Evolutionary conservation across 2,888 invertebrate genomes (phyloP), one percentile per base, ranked within the genome.

Genomic region (Noctua janthina): DNA sequence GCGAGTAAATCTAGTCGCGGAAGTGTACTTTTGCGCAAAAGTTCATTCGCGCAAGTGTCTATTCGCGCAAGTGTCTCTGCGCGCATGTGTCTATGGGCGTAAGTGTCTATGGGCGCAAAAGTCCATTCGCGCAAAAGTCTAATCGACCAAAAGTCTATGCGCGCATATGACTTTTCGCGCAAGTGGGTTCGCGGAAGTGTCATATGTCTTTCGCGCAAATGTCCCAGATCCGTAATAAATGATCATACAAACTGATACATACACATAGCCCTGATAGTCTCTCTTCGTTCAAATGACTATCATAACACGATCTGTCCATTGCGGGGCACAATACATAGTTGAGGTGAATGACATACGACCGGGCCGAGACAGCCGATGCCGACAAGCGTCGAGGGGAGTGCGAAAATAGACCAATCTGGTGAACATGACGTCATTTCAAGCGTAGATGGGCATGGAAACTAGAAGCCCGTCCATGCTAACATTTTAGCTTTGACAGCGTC

Each of bases 311-410:
- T 87, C 80, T 88, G 75, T 81, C 77, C 68, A 79, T 85, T 83
- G 83, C 84, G 78, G 69, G 87, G 89, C 83, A 92, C 90, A 92
- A 90, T 91, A 88, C 83, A 90, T 87, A 89, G 89, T 89, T 81
- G 88, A 91, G 93, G 92, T 93, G 91, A 93, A 92, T 90, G 93
- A 92, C 93, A 91, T 84, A 81, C 69, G 80, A 80, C 73, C 82
- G 78, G 75, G 70, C 54, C 83, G 87, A 89, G 89, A 80, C 89
- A 82, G 86, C 74, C 82, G 81, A 89, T 87, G 81, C 78, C 87
- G 80, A 84, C 75, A 71, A 68, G 88, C 83, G 84, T 78, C 80
- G 88, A 88, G 86, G 87, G 85, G 83, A 86, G 75, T 78, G 88
- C 89, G 78, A 90, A 92, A 93, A 92, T 92, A 91, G 91, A 91